Evolutionary conservation across 2,113 vertebrate species (phyloP).

Genomic region (Psilopsiagon aurifrons): DNA sequence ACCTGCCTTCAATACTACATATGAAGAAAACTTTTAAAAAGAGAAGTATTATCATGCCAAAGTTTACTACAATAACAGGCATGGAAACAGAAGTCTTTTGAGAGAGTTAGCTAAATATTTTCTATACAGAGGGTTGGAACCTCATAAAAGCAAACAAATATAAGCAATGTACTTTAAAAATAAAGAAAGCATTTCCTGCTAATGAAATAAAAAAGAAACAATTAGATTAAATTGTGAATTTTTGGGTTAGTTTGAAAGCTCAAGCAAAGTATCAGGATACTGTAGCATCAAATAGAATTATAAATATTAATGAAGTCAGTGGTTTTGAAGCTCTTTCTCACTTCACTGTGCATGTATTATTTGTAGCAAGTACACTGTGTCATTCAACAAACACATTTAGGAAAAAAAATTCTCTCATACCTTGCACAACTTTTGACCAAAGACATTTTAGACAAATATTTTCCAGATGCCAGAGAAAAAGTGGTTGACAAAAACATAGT

Average conservation of each 20-base stretch:
- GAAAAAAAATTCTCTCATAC: neutral
- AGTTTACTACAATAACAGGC: neutral
- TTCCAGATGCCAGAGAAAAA: neutral
- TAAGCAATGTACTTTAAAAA: neutral
- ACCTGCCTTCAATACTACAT: neutral
- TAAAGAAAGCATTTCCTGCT: neutral
- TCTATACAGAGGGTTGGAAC: neutral
- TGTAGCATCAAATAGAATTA: neutral
- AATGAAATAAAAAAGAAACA: neutral
- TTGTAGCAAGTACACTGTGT: neutral
- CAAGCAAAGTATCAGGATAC: neutral
- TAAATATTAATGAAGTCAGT: neutral
- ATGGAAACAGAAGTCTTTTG: neutral
- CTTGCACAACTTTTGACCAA: neutral
- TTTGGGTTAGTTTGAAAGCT: neutral
- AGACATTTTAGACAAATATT: neutral
- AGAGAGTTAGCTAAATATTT: neutral
- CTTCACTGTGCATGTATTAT: neutral
- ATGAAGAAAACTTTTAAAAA: neutral
- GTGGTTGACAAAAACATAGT: rapidly evolving
- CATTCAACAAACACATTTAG: neutral
- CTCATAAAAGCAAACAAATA: neutral
- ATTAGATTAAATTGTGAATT: neutral
- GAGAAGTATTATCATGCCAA: neutral
- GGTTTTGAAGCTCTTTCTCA: neutral